A percentile compares a stretch with the other conserved stretches of the same genome.
Conservation (phyloP, 2,888 invertebrate genomes). For the Diplolepis rosae region DNA sequence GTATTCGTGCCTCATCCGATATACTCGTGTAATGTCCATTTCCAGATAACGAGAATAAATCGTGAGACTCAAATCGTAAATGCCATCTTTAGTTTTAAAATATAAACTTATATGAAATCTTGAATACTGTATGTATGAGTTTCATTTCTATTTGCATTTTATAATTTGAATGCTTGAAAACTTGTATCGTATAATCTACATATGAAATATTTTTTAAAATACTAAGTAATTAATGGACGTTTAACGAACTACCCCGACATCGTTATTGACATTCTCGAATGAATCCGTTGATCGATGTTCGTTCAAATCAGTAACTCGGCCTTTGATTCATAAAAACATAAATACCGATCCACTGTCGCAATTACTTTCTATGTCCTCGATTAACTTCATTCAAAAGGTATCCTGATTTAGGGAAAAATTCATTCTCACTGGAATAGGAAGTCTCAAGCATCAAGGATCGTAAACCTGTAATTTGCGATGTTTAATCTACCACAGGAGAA, state of each 20-base stretch:
- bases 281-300: conserved; percentile 16
- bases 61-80: not conserved
- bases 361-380: conserved; percentile 40
- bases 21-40: not conserved
- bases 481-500: not conserved
- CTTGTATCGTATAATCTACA: not conserved
- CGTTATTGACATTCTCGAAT: conserved; percentile 13
- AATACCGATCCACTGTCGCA: conserved; percentile 1
- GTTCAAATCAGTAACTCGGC: conserved; percentile 13
- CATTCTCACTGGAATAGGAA: not conserved
- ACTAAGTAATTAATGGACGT: not conserved
- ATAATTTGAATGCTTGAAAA: too few species aligned
- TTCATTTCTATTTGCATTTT: too few species aligned
- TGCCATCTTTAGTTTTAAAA: too few species aligned
- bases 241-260: conserved; percentile 8
- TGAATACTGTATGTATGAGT: too few species aligned
- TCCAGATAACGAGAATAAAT: not conserved
- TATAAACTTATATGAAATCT: too few species aligned
- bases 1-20: conserved; percentile 9
- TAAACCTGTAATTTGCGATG: not conserved
- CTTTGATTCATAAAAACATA: conserved; percentile 27
- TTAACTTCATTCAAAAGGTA: not conserved
- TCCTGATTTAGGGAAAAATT: conserved; percentile 11
- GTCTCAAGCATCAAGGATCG: not conserved
- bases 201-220: not conserved